Evolutionary conservation across 2,797 vertebrate species (phyloP).

Genomic region (Limnodromus scolopaceus): DNA sequence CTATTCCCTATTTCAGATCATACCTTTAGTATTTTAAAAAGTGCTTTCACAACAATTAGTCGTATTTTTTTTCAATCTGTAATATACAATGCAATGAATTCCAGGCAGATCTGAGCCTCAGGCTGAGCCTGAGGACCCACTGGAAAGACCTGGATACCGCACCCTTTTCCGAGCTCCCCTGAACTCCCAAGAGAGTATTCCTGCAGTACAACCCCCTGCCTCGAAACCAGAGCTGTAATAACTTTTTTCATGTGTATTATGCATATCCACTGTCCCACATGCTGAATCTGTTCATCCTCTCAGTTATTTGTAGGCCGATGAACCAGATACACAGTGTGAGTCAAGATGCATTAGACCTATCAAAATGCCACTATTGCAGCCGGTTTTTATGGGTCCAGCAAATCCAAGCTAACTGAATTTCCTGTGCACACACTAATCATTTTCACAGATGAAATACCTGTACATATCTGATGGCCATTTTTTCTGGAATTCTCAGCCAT

Average conservation of each 20-base stretch:
- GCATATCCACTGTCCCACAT: background rate
- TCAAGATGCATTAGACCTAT: background rate
- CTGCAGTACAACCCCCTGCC: background rate
- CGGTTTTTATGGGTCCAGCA: background rate
- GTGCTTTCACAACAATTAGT: background rate
- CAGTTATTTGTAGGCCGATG: background rate
- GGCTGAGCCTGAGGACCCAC: background rate
- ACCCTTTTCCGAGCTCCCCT: background rate
- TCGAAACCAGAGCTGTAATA: background rate
- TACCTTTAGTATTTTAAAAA: background rate
- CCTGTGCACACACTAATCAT: background rate
- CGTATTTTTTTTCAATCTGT: background rate
- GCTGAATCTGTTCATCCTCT: background rate
- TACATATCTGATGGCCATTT: background rate
- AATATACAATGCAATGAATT: background rate
- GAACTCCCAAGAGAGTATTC: background rate
- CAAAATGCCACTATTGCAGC: background rate
- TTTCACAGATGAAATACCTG: background rate
- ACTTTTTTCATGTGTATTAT: background rate
- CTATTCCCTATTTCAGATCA: background rate
- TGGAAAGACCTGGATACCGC: background rate
- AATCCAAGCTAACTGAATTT: background rate
- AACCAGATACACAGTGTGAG: background rate
- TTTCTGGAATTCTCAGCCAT: background rate
- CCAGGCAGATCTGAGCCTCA: background rate